Percentiles rank a stretch among this genome's conserved stretches.
These are phyloP conservation scores for Fregata magnificens DNA, from an alignment of 2,113 vertebrate genomes.

Conservation along the genomic window DNA sequence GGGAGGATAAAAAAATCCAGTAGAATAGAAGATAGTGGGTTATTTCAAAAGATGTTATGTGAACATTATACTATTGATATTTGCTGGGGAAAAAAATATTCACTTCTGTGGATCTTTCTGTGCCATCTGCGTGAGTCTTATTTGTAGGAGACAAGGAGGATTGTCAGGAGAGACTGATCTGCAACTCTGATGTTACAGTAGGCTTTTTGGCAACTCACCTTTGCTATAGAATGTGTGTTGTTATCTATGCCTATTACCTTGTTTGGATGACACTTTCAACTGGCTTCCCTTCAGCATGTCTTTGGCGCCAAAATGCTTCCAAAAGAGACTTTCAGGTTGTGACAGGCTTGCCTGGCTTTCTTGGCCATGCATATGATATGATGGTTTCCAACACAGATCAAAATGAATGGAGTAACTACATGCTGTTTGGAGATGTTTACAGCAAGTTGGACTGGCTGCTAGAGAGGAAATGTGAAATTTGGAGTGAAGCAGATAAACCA, in stretches of 20 bases:
- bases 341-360: not conserved
- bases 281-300: not conserved
- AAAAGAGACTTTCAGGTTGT: not conserved
- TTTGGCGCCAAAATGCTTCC: not conserved
- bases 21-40: not conserved
- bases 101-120: not conserved
- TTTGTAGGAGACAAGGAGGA: not conserved
- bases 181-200: not conserved
- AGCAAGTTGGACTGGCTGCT: not conserved
- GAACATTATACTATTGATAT: not conserved
- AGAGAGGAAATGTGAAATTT: not conserved
- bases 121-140: not conserved
- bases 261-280: not conserved
- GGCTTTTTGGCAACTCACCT: not conserved
- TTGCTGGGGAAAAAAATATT: not conserved
- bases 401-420: not conserved
- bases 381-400: not conserved
- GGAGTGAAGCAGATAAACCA: not conserved
- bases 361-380: not conserved
- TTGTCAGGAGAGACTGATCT: not conserved
- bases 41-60: not conserved
- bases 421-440: not conserved
- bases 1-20: not conserved
- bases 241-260: not conserved
- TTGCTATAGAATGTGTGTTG: not conserved